Percentiles rank a stretch among this genome's conserved stretches.
phyloP scores from a whole-genome alignment of 2,113 vertebrate genomes.

The Donacobius atricapilla region DNA sequence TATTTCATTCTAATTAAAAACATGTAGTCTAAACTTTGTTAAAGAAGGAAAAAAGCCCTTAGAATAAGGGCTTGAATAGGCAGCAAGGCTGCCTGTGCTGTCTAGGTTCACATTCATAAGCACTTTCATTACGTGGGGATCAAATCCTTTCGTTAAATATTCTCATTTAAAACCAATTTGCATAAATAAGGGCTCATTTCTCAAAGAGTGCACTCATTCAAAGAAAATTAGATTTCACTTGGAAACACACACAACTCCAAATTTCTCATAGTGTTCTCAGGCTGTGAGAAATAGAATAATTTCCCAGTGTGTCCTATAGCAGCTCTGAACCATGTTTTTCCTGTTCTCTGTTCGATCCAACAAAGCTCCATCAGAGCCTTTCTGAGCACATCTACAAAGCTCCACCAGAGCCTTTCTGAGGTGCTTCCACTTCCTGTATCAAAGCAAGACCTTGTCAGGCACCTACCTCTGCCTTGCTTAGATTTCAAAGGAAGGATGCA shows the following conservation, averaged over 20 bases:
- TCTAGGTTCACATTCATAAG: slow-evolving; percentile 51
- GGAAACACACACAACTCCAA: background rate
- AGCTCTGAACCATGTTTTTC: background rate
- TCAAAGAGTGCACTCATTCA: slow-evolving; percentile 4
- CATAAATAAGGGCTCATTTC: slow-evolving; percentile 69
- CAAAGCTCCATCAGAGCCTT: background rate
- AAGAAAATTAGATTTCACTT: slow-evolving; percentile 51
- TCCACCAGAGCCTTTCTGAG: background rate
- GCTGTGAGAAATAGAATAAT: background rate
- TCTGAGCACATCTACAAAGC: background rate
- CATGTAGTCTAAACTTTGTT: background rate
- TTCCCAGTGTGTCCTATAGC: background rate
- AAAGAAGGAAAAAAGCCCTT: background rate
- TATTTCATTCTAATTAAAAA: slow-evolving; percentile 34
- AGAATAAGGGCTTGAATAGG: slow-evolving; percentile 12
- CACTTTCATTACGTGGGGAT: slow-evolving; percentile 49
- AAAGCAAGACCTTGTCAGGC: background rate
- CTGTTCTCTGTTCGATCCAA: background rate
- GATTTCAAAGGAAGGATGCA: background rate
- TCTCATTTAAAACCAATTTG: slow-evolving; percentile 75
- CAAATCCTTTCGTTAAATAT: slow-evolving; percentile 60
- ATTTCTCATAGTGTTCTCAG: background rate
- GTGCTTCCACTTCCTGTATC: background rate
- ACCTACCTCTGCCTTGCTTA: background rate
- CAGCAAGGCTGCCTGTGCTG: background rate